Conservation (phyloP, 2,113 vertebrate genomes). For the Lepisosteus oculatus region DNA sequence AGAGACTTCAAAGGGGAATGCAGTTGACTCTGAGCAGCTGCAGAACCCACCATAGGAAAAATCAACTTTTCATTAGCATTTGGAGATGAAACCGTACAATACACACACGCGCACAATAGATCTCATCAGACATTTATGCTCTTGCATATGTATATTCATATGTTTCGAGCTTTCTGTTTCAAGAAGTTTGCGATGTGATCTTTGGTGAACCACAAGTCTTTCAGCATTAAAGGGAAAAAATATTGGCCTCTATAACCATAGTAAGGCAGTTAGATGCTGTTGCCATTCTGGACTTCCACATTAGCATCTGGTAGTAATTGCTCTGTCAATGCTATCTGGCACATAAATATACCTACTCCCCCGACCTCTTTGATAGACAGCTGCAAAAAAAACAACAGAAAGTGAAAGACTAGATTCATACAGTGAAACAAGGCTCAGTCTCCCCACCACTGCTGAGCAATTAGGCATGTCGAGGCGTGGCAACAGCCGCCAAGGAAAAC, state of each 20-base stretch:
- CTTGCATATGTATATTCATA: neutral
- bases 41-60: neutral
- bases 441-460: neutral
- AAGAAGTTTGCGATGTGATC: neutral
- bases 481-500: neutral
- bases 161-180: neutral
- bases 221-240: neutral
- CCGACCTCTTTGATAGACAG: slow-evolving; percentile 6
- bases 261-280: neutral
- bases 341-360: slow-evolving; percentile 1
- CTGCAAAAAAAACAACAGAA: neutral
- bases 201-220: neutral
- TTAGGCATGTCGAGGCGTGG: neutral
- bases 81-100: neutral
- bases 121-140: no score
- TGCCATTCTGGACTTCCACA: slow-evolving; percentile 8
- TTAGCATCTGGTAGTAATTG: slow-evolving; percentile 11
- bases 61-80: neutral
- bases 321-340: slow-evolving; percentile 1
- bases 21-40: no score
- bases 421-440: neutral
- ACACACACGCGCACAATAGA: neutral
- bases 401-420: slow-evolving; percentile 9
- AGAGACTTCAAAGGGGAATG: no score
- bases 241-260: neutral